These are phyloP conservation scores for Sclerodermus sp. DNA, from an alignment of 2,888 invertebrate genomes.

Conservation along the genomic window DNA sequence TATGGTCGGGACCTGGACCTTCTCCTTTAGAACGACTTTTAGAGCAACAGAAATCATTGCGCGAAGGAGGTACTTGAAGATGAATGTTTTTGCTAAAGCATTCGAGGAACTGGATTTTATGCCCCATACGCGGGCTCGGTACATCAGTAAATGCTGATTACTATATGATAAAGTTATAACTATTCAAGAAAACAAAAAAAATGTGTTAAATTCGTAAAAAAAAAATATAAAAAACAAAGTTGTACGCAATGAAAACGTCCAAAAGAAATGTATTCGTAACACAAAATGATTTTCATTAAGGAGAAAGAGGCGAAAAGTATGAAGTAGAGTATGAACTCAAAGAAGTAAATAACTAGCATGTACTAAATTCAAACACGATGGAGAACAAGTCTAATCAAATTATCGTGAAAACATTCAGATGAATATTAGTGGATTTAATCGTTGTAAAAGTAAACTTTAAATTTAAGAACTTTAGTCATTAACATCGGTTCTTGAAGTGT, in stretches of 20 bases:
- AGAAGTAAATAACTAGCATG: too few relatives aligned
- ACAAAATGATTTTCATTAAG: neutral
- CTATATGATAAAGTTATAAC: conserved; percentile 23
- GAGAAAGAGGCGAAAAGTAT: neutral
- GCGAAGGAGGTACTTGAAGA: conserved; percentile 56
- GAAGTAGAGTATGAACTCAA: too few relatives aligned
- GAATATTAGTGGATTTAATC: too few relatives aligned
- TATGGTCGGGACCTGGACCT: conserved; percentile 77
- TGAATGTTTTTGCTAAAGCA: conserved; percentile 28
- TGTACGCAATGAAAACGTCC: conserved; percentile 1
- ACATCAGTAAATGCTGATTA: conserved; percentile 23
- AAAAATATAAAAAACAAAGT: neutral
- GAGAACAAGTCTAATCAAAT: too few relatives aligned
- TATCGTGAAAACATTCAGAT: too few relatives aligned
- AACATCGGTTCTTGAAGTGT: too few relatives aligned
- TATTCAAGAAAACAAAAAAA: conserved; percentile 9
- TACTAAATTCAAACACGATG: too few relatives aligned
- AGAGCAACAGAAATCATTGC: conserved; percentile 76
- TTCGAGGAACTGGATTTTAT: conserved; percentile 30
- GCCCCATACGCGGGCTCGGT: conserved; percentile 32
- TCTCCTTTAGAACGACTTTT: conserved; percentile 78
- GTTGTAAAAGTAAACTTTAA: too few relatives aligned
- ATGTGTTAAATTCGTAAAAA: conserved; percentile 19
- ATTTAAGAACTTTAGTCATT: too few relatives aligned
- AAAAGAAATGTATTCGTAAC: conserved; percentile 1